These are phyloP conservation scores for Onthophagus sagittarius DNA, from an alignment of 2,888 invertebrate genomes.

Conservation along the genomic window DNA sequence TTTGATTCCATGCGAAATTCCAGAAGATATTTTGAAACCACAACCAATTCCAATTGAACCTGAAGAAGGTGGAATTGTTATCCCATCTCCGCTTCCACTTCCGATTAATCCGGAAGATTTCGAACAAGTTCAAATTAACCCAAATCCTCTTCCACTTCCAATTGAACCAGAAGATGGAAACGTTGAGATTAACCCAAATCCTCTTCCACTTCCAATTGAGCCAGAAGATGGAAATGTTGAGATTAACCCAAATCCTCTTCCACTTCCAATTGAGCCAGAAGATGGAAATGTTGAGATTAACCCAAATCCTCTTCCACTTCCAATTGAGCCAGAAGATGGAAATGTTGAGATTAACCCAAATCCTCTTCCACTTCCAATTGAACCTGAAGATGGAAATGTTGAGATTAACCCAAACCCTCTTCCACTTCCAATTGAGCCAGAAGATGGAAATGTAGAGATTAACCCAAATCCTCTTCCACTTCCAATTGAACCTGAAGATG, in stretches of 20 bases:
- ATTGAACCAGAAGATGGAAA: background rate
- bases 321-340: too few relatives aligned
- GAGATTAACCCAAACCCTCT: background rate
- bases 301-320: background rate
- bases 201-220: background rate
- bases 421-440: too few relatives aligned
- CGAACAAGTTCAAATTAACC: background rate
- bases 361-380: background rate
- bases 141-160: conserved; percentile 1
- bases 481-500: too few relatives aligned
- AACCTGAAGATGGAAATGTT: background rate
- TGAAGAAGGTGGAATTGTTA: background rate
- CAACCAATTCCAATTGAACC: background rate
- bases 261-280: background rate
- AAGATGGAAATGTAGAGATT: too few relatives aligned
- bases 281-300: background rate
- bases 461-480: too few relatives aligned
- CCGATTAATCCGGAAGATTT: background rate
- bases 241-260: background rate
- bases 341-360: background rate
- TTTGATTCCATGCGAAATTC: background rate
- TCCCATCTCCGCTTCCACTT: background rate
- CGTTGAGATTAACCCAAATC: background rate
- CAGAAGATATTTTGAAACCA: background rate
- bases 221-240: background rate